Conservation (phyloP, 2,888 invertebrate genomes). For the Pandemis corylana region DNA sequence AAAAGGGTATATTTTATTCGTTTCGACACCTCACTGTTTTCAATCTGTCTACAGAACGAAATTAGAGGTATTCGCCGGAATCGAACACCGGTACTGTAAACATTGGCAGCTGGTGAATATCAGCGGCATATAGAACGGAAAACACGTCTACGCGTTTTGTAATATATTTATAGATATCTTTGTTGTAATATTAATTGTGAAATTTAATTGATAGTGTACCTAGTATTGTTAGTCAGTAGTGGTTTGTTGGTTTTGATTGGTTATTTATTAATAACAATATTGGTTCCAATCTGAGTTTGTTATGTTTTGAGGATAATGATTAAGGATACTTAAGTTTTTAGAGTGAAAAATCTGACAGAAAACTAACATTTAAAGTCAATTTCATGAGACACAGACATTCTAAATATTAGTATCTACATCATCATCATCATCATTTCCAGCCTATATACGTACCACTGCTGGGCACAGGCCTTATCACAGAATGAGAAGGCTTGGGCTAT, state of each 20-base stretch:
- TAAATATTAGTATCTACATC: no score
- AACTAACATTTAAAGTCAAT: no score
- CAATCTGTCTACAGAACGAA: constrained; percentile 35
- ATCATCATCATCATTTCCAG: no score
- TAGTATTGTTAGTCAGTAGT: neutral
- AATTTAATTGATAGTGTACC: constrained; percentile 1
- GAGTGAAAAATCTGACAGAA: no score
- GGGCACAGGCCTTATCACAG: no score
- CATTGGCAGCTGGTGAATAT: constrained; percentile 35
- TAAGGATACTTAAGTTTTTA: no score
- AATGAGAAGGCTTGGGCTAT: no score
- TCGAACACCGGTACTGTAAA: constrained; percentile 37
- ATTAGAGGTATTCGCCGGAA: constrained; percentile 39
- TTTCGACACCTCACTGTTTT: constrained; percentile 28
- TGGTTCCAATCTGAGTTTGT: no score
- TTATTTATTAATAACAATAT: no score
- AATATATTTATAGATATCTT: constrained; percentile 27
- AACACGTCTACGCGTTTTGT: constrained; percentile 31
- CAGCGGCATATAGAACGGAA: constrained; percentile 34
- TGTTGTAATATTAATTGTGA: constrained; percentile 33
- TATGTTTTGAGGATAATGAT: no score
- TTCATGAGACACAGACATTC: no score
- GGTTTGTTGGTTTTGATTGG: neutral
- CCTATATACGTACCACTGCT: no score
- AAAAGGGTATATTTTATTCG: neutral